Evolutionary conservation across 1,140 invertebrate species (phyloP), one percentile per base, ranked within the genome.

Genomic region (Thaumetopoea pityocampa): DNA sequence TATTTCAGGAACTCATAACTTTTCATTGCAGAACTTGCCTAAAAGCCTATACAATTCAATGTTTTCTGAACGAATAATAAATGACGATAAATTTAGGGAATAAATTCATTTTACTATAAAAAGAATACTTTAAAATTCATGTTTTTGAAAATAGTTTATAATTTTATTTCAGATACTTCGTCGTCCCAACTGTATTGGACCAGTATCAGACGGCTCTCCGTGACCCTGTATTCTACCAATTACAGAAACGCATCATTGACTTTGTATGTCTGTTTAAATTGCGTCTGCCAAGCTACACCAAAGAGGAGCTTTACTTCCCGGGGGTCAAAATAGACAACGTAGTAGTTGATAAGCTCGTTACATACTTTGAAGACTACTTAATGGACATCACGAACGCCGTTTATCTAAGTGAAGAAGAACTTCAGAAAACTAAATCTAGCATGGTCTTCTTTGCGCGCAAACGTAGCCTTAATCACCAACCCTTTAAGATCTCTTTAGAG

Each of bases 191-290:
- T n/a, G 82, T 77, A 10, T 67, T 90, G 11, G 86, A 89, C 57
- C 79, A 86, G 42, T 88, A 82, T 56, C 69, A 85, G 33, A 91
- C 90, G 9, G 87, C 88, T 3, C 49, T 91, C 18, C 87, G 91
- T 18, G 91, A 92, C 49, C 90, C 91, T 3, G 80, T 86, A 3
- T 91, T 91, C 85, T 92, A 87, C 59, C 86, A 88, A 40, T 71
- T 92, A 3, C 89, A 88, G 72, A 89, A 88, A 56, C 88, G 85
- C 22, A 87, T 91, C 44, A 47, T 90, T 2, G 60, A 74, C 24
- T 88, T 88, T 46, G 87, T 89, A 46, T 51, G 86, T 34, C 78
- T 85, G 59, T 87, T 88, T 71, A 90, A 90, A 33, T 57, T 87
- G 29, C 86, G 86, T 33, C 70, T 91, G 1, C 28, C 60, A 8